Percentiles rank a stretch among this genome's conserved stretches.
These are phyloP conservation scores for Palythoa grandis DNA, from an alignment of 92 coral and sea anemone genomes.

Conservation along the genomic window DNA sequence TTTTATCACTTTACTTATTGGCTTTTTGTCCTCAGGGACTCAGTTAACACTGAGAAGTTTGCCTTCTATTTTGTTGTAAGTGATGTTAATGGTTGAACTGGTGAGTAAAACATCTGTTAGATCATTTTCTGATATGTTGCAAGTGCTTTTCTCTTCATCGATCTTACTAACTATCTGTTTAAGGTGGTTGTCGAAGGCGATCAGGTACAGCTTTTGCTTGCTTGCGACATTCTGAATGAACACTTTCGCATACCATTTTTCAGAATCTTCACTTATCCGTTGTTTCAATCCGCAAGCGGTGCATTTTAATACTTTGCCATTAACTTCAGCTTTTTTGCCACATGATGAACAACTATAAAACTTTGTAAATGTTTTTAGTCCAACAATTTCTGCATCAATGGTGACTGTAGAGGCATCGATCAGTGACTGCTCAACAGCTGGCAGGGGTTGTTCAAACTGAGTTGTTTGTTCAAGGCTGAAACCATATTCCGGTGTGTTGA, in stretches of 20 bases:
- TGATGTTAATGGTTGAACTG: constrained; percentile 16
- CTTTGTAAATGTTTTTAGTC: constrained; percentile 2
- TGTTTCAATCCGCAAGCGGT: constrained; percentile 41
- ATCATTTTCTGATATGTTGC: constrained; percentile 34
- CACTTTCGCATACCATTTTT: too few species aligned
- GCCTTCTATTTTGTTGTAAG: constrained; percentile 35
- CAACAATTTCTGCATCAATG: constrained; percentile 1
- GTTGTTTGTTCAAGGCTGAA: not conserved
- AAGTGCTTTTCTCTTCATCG: constrained; percentile 7
- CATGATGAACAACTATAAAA: constrained; percentile 5
- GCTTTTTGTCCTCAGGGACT: not conserved
- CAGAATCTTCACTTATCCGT: constrained; percentile 22
- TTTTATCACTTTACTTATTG: not conserved
- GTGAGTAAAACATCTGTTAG: constrained; percentile 34
- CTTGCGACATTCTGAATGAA: constrained; percentile 33
- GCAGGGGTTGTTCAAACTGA: not conserved
- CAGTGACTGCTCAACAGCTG: constrained; percentile 10
- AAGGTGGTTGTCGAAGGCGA: constrained; percentile 12
- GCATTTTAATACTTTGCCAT: constrained; percentile 39
- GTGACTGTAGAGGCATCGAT: not conserved
- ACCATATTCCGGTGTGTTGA: constrained; percentile 8
- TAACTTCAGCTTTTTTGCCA: constrained; percentile 6
- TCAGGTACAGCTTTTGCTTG: constrained; percentile 33
- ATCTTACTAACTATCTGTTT: constrained; percentile 25
- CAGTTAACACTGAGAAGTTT: constrained; percentile 23